Evolutionary conservation across 2,113 vertebrate species (phyloP).

Genomic region (Gracilinanus agilis): DNA sequence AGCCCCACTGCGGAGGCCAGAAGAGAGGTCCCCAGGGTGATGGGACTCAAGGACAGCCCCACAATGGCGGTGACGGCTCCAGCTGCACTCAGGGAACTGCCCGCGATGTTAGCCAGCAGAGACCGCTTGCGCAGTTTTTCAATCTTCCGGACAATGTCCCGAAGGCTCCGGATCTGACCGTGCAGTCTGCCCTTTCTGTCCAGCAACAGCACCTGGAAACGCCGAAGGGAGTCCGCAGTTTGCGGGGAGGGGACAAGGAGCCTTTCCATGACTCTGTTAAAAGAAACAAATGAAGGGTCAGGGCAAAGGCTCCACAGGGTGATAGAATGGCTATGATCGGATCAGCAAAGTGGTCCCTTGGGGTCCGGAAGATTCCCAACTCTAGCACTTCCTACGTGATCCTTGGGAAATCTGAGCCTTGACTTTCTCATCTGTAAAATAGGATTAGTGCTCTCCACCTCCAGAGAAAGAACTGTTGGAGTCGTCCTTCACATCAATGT

Average conservation of each 20-base stretch:
- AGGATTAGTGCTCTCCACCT: not conserved
- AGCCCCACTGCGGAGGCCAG: slow-evolving; percentile 84
- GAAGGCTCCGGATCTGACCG: slow-evolving; percentile 81
- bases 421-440: not conserved
- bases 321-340: not conserved
- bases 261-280: slow-evolving; percentile 80
- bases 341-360: not conserved
- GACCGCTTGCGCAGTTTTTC: slow-evolving; percentile 80
- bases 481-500: too few species aligned
- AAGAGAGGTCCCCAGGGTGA: slow-evolving; percentile 84
- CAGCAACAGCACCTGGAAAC: slow-evolving; percentile 79
- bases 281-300: slow-evolving; percentile 62
- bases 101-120: slow-evolving; percentile 77
- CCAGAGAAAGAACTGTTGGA: too few species aligned
- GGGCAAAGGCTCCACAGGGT: fast-evolving
- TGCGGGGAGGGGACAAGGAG: not conserved
- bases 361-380: not conserved
- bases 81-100: slow-evolving; percentile 79
- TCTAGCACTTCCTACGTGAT: not conserved
- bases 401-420: not conserved
- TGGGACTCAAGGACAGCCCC: slow-evolving; percentile 85
- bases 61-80: slow-evolving; percentile 84
- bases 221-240: slow-evolving; percentile 66
- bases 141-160: slow-evolving; percentile 77
- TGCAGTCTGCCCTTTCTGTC: slow-evolving; percentile 81